Conservation (phyloP, 2,797 vertebrate species). For the Erithacus rubecula region DNA sequence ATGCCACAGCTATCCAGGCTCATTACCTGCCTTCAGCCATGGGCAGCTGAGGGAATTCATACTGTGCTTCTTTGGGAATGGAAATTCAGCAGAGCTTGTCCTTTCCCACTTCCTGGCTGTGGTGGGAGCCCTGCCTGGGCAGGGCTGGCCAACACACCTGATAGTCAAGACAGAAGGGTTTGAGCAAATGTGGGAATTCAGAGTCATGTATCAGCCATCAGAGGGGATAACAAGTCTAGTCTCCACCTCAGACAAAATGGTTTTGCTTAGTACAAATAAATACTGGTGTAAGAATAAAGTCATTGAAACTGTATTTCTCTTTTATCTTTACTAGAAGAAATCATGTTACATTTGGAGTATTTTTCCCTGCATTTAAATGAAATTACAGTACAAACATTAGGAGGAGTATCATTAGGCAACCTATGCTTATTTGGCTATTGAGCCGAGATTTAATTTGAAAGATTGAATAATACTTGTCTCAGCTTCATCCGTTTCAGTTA, state of each 20-base stretch:
- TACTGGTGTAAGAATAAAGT: not conserved
- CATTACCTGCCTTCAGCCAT: not conserved
- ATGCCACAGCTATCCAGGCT: not conserved
- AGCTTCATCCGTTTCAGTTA: not conserved
- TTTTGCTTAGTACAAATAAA: not conserved
- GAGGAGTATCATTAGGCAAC: not conserved
- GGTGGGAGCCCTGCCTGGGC: not conserved
- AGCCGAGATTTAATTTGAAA: not conserved
- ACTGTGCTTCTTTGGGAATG: not conserved
- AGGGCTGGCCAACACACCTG: not conserved
- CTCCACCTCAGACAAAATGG: not conserved
- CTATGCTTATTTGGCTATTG: not conserved
- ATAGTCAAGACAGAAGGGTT: not conserved
- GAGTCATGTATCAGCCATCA: not conserved
- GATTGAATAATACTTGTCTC: not conserved
- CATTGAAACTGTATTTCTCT: not conserved
- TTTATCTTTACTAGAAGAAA: not conserved
- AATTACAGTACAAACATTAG: not conserved
- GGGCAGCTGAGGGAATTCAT: not conserved
- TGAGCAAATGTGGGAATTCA: not conserved
- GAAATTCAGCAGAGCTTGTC: not conserved
- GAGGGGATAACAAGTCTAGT: not conserved
- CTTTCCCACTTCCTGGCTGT: fast-evolving
- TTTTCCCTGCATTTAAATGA: not conserved
- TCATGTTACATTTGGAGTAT: fast-evolving